These are phyloP conservation scores for Brachyhypopomus gauderio DNA, from an alignment of 2,113 vertebrate genomes.

Conservation along the genomic window DNA sequence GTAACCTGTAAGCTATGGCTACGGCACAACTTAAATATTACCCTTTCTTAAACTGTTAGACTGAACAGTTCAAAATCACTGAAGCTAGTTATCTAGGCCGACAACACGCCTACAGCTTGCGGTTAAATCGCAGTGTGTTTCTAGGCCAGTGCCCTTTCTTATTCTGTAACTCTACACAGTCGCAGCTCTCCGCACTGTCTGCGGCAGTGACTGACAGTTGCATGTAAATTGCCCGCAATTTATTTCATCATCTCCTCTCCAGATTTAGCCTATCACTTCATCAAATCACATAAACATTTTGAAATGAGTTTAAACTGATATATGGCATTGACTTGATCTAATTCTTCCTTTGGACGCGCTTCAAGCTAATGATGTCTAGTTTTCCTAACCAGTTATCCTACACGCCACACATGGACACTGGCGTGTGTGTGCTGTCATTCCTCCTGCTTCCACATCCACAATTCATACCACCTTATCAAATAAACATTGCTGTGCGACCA, in stretches of 20 bases:
- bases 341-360: neutral
- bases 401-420: neutral
- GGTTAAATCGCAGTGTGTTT: neutral
- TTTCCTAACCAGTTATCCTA: neutral
- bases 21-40: neutral
- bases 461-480: neutral
- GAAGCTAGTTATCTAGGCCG: neutral
- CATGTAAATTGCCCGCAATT: neutral
- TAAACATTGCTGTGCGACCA: neutral
- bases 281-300: neutral
- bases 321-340: neutral
- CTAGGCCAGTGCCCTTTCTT: slow-evolving; percentile 68
- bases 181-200: slow-evolving; percentile 43
- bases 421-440: neutral
- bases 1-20: neutral
- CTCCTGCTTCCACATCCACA: neutral
- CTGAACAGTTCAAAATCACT: neutral
- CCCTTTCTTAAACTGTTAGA: neutral
- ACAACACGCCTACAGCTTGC: neutral
- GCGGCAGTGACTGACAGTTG: neutral
- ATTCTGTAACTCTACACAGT: slow-evolving; percentile 36
- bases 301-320: neutral
- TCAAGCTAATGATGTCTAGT: neutral
- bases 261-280: neutral
- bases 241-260: neutral